These are phyloP conservation scores for Perca fluviatilis DNA, from an alignment of 2,113 vertebrate species.

Conservation along the genomic window DNA sequence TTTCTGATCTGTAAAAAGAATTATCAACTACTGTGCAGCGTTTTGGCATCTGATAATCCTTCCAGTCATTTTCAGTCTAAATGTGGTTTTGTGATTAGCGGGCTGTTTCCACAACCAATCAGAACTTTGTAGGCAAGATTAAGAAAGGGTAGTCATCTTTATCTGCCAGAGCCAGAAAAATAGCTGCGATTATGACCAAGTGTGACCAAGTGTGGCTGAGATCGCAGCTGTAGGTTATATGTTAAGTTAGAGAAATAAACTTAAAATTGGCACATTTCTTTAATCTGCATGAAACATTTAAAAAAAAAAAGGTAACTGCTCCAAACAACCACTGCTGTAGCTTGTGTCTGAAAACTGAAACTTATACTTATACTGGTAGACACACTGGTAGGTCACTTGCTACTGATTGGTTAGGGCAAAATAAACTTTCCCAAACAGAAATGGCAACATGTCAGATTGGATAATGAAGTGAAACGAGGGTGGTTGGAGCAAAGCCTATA, in stretches of 20 bases:
- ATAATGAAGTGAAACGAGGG: background rate
- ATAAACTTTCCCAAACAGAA: background rate
- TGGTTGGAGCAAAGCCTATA: background rate
- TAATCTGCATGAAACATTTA: background rate
- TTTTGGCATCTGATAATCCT: too few species aligned
- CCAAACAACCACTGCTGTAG: background rate
- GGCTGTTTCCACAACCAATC: background rate
- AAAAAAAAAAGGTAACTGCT: background rate
- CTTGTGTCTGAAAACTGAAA: background rate
- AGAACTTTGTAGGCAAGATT: too few species aligned
- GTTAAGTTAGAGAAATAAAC: background rate
- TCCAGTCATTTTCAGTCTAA: too few species aligned
- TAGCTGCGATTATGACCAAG: too few species aligned
- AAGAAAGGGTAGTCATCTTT: too few species aligned
- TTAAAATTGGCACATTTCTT: background rate
- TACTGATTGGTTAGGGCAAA: background rate
- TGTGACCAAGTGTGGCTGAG: background rate
- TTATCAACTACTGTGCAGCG: too few species aligned
- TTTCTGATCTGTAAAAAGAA: too few species aligned
- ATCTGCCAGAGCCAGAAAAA: background rate
- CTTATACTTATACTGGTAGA: rapidly evolving
- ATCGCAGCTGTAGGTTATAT: background rate
- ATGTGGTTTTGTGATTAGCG: background rate
- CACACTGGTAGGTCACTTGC: background rate
- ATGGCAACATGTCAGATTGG: background rate